These are phyloP conservation scores for Catocala fraxini DNA, from an alignment of 2,888 invertebrate species.

Conservation along the genomic window DNA sequence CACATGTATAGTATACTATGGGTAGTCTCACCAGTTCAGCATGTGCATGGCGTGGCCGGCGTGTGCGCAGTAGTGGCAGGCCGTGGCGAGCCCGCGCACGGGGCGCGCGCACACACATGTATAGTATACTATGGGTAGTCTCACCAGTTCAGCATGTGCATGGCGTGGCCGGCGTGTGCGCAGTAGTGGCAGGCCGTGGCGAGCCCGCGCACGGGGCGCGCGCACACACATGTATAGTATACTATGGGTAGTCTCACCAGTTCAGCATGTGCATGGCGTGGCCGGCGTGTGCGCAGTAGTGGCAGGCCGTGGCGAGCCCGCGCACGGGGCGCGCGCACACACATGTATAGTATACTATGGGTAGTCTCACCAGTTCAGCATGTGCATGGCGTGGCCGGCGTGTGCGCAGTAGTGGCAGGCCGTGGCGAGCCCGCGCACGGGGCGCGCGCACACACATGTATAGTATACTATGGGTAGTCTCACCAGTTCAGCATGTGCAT, in stretches of 20 bases:
- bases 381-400: constrained; percentile 70
- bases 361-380: constrained; percentile 90
- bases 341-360: too few relatives aligned
- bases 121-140: constrained; percentile 1
- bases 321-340: constrained; percentile 90
- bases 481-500: constrained; percentile 93
- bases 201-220: constrained; percentile 91
- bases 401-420: constrained; percentile 88
- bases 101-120: constrained; percentile 89
- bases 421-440: constrained; percentile 89
- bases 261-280: constrained; percentile 93
- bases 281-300: constrained; percentile 97
- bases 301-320: constrained; percentile 94
- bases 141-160: constrained; percentile 89
- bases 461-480: too few relatives aligned
- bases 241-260: constrained; percentile 84
- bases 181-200: constrained; percentile 87
- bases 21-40: constrained; percentile 89
- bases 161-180: constrained; percentile 81
- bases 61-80: constrained; percentile 96
- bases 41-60: constrained; percentile 96
- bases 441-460: constrained; percentile 87
- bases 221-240: constrained; percentile 82
- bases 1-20: too few relatives aligned
- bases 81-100: constrained; percentile 91